Evolutionary conservation across 2,113 vertebrate species (phyloP).

Genomic region (Oreochromis tanganicae): DNA sequence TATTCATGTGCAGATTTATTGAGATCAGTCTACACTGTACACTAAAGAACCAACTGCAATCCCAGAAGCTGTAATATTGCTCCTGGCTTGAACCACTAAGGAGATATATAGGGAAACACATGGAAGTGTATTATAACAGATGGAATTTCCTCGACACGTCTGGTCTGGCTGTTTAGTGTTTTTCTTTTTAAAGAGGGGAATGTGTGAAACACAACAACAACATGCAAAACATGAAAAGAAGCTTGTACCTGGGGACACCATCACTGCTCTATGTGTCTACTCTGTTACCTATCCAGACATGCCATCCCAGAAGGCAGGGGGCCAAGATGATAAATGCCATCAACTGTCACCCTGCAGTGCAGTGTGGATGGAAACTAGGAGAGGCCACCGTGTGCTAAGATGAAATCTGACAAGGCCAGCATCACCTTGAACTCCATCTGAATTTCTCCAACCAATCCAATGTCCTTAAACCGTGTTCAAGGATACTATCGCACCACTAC

Average conservation of each 20-base stretch:
- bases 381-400: background rate
- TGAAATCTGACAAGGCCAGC: background rate
- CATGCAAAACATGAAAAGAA: background rate
- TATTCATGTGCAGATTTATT: background rate
- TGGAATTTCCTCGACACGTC: background rate
- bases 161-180: background rate
- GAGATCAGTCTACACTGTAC: background rate
- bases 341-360: constrained; percentile 13
- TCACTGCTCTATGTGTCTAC: background rate
- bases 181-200: background rate
- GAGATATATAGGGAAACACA: background rate
- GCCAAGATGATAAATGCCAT: constrained; percentile 17
- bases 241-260: background rate
- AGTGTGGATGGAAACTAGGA: background rate
- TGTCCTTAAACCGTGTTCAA: background rate
- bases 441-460: background rate
- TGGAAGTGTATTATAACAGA: background rate
- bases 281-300: constrained; percentile 9
- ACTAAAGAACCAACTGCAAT: background rate
- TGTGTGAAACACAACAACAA: background rate
- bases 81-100: background rate
- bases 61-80: background rate
- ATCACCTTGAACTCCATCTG: constrained; percentile 5
- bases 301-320: constrained; percentile 23
- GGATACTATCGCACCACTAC: background rate